These are phyloP conservation scores for Taxidea taxus DNA, from an alignment of 2,113 vertebrate genomes.

Conservation along the genomic window DNA sequence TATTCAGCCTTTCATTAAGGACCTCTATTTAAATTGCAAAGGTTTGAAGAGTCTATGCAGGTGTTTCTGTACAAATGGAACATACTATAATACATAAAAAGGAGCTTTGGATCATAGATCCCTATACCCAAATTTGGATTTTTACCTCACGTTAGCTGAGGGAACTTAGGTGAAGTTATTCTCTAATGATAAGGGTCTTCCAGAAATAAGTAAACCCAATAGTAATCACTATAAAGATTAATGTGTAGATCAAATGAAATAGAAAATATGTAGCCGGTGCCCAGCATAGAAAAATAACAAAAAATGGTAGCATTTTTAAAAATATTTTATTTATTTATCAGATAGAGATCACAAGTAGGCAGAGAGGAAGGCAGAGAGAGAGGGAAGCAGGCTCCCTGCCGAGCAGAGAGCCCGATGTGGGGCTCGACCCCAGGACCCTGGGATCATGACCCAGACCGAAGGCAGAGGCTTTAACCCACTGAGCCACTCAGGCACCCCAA, in stretches of 20 bases:
- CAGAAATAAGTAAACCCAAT: not conserved
- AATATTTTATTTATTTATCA: too few relatives aligned
- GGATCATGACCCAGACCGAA: too few relatives aligned
- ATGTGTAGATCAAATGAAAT: slow-evolving; percentile 27
- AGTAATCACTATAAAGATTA: not conserved
- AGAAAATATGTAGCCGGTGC: not conserved
- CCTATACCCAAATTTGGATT: not conserved
- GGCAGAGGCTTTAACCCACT: too few relatives aligned
- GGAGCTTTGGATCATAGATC: not conserved
- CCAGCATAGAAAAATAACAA: not conserved
- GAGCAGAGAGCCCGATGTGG: too few relatives aligned
- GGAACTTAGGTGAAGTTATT: not conserved
- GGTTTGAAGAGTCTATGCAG: not conserved
- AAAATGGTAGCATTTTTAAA: not conserved
- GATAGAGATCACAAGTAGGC: too few relatives aligned
- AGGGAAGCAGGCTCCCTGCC: too few relatives aligned
- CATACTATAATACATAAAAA: not conserved
- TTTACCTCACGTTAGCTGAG: not conserved
- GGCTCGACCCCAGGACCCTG: too few relatives aligned
- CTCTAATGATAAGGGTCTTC: not conserved
- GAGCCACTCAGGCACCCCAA: too few relatives aligned
- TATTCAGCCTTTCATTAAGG: not conserved
- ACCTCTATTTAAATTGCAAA: not conserved
- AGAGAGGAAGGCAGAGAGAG: too few relatives aligned
- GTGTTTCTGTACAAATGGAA: not conserved